Conservation (phyloP, 1,140 invertebrate genomes). For the Drosophila guanche region DNA sequence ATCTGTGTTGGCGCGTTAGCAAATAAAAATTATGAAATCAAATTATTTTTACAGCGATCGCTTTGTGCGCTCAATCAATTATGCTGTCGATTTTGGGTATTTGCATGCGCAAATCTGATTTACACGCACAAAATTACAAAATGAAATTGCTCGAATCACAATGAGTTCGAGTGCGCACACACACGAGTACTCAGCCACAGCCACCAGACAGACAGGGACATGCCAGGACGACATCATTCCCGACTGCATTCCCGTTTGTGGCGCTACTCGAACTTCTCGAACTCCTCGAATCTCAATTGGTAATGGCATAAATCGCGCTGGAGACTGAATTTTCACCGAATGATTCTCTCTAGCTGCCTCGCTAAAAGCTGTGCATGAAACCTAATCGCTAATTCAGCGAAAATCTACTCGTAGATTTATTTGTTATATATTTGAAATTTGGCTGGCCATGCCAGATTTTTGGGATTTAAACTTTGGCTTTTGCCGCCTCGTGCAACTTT, state of each 20-base stretch:
- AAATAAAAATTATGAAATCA: slow-evolving; percentile 69
- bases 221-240: neutral
- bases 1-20: slow-evolving; percentile 51
- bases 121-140: slow-evolving; percentile 80
- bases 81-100: slow-evolving; percentile 66
- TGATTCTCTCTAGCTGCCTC: slow-evolving; percentile 2
- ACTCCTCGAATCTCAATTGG: slow-evolving; percentile 50
- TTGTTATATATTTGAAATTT: too few species aligned
- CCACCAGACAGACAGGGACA: neutral
- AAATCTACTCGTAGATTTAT: too few species aligned
- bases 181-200: slow-evolving; percentile 5
- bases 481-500: too few species aligned
- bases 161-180: slow-evolving; percentile 55
- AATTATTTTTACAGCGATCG: slow-evolving; percentile 32
- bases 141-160: slow-evolving; percentile 80
- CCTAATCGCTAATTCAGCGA: too few species aligned
- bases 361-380: neutral
- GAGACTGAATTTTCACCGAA: slow-evolving; percentile 58
- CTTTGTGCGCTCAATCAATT: slow-evolving; percentile 60
- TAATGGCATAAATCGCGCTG: slow-evolving; percentile 73
- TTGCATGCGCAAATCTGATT: slow-evolving; percentile 79
- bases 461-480: too few species aligned
- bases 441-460: too few species aligned
- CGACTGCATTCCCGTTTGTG: slow-evolving; percentile 52
- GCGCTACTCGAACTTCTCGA: neutral